These are phyloP conservation scores for Nasua narica DNA, from an alignment of 2,797 vertebrate genomes.

Conservation along the genomic window DNA sequence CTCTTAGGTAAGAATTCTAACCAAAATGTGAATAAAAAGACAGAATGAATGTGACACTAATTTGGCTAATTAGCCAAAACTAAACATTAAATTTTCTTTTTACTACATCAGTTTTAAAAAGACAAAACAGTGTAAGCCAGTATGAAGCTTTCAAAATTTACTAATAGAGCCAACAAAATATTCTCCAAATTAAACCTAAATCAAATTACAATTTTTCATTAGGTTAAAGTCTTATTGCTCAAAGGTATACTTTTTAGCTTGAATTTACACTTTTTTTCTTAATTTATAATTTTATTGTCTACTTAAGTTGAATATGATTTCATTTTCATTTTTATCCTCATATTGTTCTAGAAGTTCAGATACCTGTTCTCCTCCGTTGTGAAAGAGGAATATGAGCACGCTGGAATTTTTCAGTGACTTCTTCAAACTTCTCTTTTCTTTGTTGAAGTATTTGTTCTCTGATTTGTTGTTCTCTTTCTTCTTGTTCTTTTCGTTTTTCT, in stretches of 20 bases:
- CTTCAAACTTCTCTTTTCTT: slow-evolving; percentile 88
- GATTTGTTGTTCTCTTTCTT: slow-evolving; percentile 87
- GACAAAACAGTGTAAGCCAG: not conserved
- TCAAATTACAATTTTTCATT: slow-evolving; percentile 7
- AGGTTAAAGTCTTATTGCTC: not conserved
- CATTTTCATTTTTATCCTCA: slow-evolving; percentile 33
- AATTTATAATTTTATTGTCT: slow-evolving; percentile 12
- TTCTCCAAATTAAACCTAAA: slow-evolving; percentile 37
- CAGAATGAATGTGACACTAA: not conserved
- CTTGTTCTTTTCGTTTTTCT: slow-evolving; percentile 87
- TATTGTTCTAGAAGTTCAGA: slow-evolving; percentile 61
- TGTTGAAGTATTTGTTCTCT: slow-evolving; percentile 90
- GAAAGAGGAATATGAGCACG: slow-evolving; percentile 86
- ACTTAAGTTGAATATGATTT: not conserved
- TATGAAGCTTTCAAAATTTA: slow-evolving; percentile 9
- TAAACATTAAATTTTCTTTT: slow-evolving; percentile 43
- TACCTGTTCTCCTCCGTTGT: slow-evolving; percentile 86
- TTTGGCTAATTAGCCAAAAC: not conserved
- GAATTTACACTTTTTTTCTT: not conserved
- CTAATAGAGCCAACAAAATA: slow-evolving; percentile 23
- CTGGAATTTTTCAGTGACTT: slow-evolving; percentile 93
- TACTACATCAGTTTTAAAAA: slow-evolving; percentile 22
- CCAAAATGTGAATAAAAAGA: slow-evolving; percentile 13
- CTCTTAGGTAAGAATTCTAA: slow-evolving; percentile 39
- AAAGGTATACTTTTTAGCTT: slow-evolving; percentile 1